Conservation (phyloP, 2,113 vertebrate species). For the Rhinopomastus cyanomelas region DNA sequence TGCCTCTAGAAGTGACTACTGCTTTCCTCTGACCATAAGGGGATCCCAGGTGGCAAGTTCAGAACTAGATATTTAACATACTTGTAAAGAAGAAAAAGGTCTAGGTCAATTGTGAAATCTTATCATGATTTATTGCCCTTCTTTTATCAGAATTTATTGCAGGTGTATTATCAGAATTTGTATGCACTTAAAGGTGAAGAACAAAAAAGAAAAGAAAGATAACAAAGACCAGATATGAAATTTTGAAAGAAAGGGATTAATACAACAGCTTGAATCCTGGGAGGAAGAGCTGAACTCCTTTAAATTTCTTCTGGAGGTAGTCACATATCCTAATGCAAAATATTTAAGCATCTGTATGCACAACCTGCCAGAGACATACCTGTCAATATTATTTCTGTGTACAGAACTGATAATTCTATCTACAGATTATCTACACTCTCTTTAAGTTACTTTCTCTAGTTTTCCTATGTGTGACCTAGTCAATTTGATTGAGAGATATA, state of each 20-base stretch:
- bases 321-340: neutral
- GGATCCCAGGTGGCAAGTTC: neutral
- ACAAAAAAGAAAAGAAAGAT: accelerated
- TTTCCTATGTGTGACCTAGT: neutral
- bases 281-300: neutral
- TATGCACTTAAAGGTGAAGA: neutral
- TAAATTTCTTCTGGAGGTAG: neutral
- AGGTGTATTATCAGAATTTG: no score
- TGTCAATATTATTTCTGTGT: neutral
- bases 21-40: neutral
- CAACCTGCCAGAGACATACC: neutral
- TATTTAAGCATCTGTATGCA: neutral
- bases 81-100: neutral
- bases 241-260: neutral
- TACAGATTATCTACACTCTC: neutral
- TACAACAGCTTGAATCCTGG: neutral
- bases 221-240: neutral
- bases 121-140: no score
- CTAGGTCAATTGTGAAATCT: neutral
- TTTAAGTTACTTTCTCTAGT: neutral
- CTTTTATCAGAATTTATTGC: no score
- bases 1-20: slow-evolving; percentile 12
- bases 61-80: neutral
- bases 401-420: neutral
- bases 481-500: neutral